Conservation (phyloP, 2,797 vertebrate species). For the Peromyscus nudipes region DNA sequence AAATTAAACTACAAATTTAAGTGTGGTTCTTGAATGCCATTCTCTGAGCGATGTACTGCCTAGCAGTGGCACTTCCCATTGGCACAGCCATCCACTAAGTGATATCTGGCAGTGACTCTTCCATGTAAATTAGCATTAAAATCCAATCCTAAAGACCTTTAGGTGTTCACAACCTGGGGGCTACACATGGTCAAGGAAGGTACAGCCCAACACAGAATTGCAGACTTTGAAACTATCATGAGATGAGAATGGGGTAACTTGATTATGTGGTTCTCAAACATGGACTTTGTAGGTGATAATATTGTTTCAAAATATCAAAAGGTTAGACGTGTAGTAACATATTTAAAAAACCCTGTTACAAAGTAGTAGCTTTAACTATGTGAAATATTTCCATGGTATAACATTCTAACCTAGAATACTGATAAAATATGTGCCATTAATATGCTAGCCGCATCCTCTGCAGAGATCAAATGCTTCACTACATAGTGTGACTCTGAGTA, state of each 20-base stretch:
- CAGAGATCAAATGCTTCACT: background rate
- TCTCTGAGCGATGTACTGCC: background rate
- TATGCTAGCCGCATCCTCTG: background rate
- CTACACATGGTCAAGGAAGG: background rate
- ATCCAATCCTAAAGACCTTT: background rate
- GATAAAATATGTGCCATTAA: constrained; percentile 5
- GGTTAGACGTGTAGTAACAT: background rate
- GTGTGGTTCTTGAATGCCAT: background rate
- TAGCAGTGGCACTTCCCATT: background rate
- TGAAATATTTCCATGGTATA: background rate
- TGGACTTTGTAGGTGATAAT: background rate
- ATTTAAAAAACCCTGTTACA: constrained; percentile 13
- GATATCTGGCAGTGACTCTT: background rate
- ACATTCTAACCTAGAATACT: background rate
- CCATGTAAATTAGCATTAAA: constrained; percentile 56
- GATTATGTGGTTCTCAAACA: background rate
- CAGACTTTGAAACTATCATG: background rate
- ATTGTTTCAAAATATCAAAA: background rate
- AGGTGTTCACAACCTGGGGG: background rate
- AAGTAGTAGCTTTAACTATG: background rate
- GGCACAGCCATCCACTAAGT: background rate
- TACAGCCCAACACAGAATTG: background rate
- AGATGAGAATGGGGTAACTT: background rate
- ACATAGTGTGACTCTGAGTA: background rate
- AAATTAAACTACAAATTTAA: constrained; percentile 42